Evolutionary conservation across 2,113 vertebrate species (phyloP), one percentile per base, ranked within the genome.

Genomic region (Atherinomorus stipes): DNA sequence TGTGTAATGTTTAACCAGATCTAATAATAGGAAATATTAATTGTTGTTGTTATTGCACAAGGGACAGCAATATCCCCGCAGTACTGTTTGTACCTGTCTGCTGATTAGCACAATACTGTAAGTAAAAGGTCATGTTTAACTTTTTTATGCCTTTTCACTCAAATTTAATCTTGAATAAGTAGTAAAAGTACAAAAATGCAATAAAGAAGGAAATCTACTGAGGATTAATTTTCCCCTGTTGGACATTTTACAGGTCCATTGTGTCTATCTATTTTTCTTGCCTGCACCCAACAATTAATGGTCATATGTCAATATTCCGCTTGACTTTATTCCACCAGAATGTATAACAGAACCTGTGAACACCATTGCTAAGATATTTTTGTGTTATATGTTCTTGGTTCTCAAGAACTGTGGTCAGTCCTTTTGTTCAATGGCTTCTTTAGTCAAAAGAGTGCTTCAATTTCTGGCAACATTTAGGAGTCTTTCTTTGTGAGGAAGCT

Each of bases 1-100:
- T 0, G 3, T 74, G 19, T 68, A 68, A 78, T 64, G 53, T 64
- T 60, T 64, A 60, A 71, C 57, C 9, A 71, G 31, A 21, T 45
- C 22, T 34, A 54, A 64, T 64, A n/a, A 47, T 18, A 53, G 51
- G n/a, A 49, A 11, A 58, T 37, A 28, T 23, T 50, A 16, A 1
- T 11, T 4, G 3, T 18, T 59, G 16, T 0, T 5, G 23, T 61
- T 52, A 18, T 71, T 4, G 37, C 34, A 38, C 62, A 64, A 56
- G 18, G 15, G 28, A 44, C 34, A 40, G 11, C 0, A 2, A 12
- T 45, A 21, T 16, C 11, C 37, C 13, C 40, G 19, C 37, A 26
- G 16, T 26, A 7, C 15, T 47, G 26, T 50, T 15, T 58, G 28
- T 40, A 0, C 16, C 31, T 18, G 0, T 71, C 47, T 60, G 8